Evolutionary conservation across 2,797 vertebrate species (phyloP), one percentile per base, ranked within the genome.

Genomic region (Hapalemur alaotrensis): DNA sequence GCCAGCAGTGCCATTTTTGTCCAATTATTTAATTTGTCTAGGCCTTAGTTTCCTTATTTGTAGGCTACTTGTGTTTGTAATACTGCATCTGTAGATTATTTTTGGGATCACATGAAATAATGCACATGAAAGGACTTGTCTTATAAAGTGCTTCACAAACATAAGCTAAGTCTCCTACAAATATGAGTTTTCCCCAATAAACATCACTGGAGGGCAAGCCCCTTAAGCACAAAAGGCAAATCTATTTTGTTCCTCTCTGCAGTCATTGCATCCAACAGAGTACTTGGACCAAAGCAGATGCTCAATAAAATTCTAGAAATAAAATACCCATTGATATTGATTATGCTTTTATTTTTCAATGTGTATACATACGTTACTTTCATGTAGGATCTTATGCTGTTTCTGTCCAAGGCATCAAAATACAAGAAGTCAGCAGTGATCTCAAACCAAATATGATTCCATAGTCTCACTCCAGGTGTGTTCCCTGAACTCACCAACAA

Each of bases 341-440:
- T 35, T 35, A 50, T 73, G 59, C 28, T 86, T 0, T 9, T 78
- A n/a, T 57, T 85, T 89, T 80, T 61, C 59, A 91, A 54, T 43
- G 2, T 67, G 1, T n/a, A 14, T 25, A 38, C 23, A 81, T 10
- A 38, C 0, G 23, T 70, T 65, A 54, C 48, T 46, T 72, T 70
- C 35, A 25, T 22, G 38, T 90, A 50, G 43, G 41, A 79, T 76
- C 14, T 23, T 50, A 2, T 72, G 41, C 57, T 23, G 32, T 59
- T 95, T 92, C 88, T 83, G 28, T 72, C 41, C 8, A 96, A 91
- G 28, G 4, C 50, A 93, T 43, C 41, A 76, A 95, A 87, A 46
- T 12, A 76, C 28, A 84, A 72, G 69, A 61, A 41, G 67, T 85
- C 73, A 61, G 18, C 12, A 89, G 17, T 12, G 30, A 54, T 81